Evolutionary conservation across 2,113 vertebrate genomes (phyloP).

Genomic region (Halcyon senegalensis): DNA sequence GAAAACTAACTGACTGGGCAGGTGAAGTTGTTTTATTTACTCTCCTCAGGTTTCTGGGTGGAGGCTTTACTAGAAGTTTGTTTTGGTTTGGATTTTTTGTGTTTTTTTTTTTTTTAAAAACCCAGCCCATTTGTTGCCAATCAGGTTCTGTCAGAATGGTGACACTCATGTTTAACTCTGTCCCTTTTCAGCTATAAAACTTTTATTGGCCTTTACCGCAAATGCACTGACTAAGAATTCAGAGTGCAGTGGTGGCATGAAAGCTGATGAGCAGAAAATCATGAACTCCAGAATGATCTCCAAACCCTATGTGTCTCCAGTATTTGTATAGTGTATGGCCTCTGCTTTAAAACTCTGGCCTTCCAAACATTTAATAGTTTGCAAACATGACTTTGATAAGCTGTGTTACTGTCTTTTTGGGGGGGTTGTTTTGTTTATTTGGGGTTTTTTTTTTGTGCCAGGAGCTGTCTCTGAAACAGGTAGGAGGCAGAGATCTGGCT

Average conservation of each 20-base stretch:
- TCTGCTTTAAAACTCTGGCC: background rate
- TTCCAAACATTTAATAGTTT: background rate
- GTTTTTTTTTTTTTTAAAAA: background rate
- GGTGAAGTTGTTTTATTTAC: background rate
- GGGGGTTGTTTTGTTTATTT: too few species aligned
- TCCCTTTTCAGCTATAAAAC: background rate
- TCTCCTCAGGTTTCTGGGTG: slow-evolving; percentile 10
- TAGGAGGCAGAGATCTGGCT: background rate
- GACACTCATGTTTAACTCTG: background rate
- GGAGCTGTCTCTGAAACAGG: background rate
- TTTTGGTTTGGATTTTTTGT: too few species aligned
- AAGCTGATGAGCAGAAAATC: background rate
- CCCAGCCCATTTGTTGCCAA: background rate
- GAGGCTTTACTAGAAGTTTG: background rate
- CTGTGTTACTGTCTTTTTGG: background rate
- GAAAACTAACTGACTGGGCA: background rate
- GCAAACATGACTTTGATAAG: background rate
- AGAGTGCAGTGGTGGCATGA: background rate
- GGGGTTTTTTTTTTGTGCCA: background rate
- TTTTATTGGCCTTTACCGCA: background rate
- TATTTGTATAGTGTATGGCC: background rate
- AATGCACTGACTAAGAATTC: background rate
- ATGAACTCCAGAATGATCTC: background rate
- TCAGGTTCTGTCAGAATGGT: background rate
- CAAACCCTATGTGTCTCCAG: background rate